Evolutionary conservation across 2,797 vertebrate species (phyloP), one percentile per base, ranked within the genome.

Genomic region (Valencia hispanica): DNA sequence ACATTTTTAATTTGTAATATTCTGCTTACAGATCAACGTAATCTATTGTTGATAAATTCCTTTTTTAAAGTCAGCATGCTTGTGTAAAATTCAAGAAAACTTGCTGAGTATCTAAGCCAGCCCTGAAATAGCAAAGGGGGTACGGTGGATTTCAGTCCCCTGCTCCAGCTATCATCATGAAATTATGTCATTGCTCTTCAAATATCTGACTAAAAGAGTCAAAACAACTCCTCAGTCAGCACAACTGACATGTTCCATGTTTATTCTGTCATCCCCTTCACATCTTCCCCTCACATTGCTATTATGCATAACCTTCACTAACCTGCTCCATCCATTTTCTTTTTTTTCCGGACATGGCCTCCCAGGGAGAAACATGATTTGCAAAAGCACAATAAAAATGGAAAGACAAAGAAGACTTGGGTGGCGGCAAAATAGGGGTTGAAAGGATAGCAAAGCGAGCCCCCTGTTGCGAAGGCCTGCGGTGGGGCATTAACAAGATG

Each of bases 371-470:
- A 78, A 75, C 10, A 22, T 82, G 87, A 94, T 92, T 91, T 89
- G 82, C 87, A 89, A 90, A 87, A 91, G 84, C 73, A 91, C 84
- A 81, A 93, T 93, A 90, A 93, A 94, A 91, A 93, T 91, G 85
- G 88, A 93, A 90, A 91, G 80, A 81, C 22, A 73, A 74, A 77
- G 78, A 69, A 87, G 83, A 81, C 72, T 76, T 25, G 41, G 81
- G 78, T 73, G 78, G 81, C 2, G 27, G 68, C 34, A 48, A 32
- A 59, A 80, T 65, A 50, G 76, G 75, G 82, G 74, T 53, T 82
- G 73, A 82, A 51, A 80, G 87, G 83, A 89, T 74, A 70, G 79
- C 75, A 72, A 73, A 80, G 84, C 78, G 30, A 79, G 91, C 66
- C 84, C 87, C 90, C 92, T 79, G 88, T 86, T 83, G 91, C 61